These are phyloP conservation scores for Asteroscopus sphinx DNA, from an alignment of 2,888 invertebrate genomes.

Conservation along the genomic window DNA sequence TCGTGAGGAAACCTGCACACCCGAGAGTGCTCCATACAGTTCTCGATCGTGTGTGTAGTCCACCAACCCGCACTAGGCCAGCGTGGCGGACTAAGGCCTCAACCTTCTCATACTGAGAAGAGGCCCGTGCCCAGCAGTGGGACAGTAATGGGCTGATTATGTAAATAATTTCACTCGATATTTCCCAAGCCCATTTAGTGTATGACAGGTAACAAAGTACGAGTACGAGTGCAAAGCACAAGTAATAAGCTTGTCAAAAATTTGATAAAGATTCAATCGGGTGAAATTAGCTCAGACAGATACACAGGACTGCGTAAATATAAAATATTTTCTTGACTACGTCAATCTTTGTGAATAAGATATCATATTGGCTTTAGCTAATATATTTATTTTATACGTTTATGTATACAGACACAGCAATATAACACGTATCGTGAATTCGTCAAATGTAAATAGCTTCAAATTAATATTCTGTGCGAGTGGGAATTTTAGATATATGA, in stretches of 20 bases:
- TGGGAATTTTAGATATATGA: conserved; percentile 38
- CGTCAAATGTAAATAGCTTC: conserved; percentile 31
- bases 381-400: conserved; percentile 9
- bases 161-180: conserved; percentile 29
- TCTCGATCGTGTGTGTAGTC: too few species aligned
- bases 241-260: conserved; percentile 57
- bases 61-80: too few species aligned
- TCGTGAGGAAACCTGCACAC: too few species aligned
- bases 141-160: too few species aligned
- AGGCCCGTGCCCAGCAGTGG: too few species aligned
- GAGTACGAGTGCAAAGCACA: conserved; percentile 43
- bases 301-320: conserved; percentile 37
- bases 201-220: conserved; percentile 53
- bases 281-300: conserved; percentile 42
- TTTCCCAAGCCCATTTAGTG: conserved; percentile 29
- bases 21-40: too few species aligned
- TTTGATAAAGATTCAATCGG: conserved; percentile 58
- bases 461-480: conserved; percentile 54
- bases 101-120: too few species aligned
- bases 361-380: conserved; percentile 9
- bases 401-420: conserved; percentile 1
- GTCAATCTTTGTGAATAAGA: conserved; percentile 22
- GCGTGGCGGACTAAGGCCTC: too few species aligned
- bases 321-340: conserved; percentile 21
- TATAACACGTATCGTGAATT: conserved; percentile 10